Evolutionary conservation across 2,113 vertebrate species (phyloP), one percentile per base, ranked within the genome.

Genomic region (Corythoichthys haematopterus): DNA sequence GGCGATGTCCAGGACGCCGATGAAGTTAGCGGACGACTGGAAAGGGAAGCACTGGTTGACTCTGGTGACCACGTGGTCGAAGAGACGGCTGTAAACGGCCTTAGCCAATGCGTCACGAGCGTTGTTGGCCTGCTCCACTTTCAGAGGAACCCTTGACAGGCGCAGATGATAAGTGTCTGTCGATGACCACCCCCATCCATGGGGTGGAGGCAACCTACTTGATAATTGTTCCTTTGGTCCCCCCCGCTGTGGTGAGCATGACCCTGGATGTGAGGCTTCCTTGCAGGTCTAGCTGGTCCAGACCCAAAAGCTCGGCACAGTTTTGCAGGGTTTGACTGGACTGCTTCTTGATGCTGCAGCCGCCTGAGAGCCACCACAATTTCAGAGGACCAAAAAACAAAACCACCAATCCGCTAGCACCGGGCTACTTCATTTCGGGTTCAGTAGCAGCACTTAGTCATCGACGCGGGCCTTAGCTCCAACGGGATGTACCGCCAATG

Each of bases 1-100:
- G 62, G 97, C 97, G 78, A 99, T 99, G 87, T 99, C 97, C 83
- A 99, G 88, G 48, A 99, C 97, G 1, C 97, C 97, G 65, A 99
- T 99, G 88, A 98, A 99, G 90, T 88, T 96, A 61, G 92, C 87
- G 0, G 97, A 99, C 0, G 91, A 92, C 69, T 96, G 92, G 78
- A 98, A 99, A 46, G 97, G 97, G 83, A 99, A 99, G 83, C 97
- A 99, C 75, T 95, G 94, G 86, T 99, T 99, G 46, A 96, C 95
- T 43, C 97, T 85, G 81, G 95, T 97, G 35, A 99, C 97, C 75
- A 99, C 97, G 3, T 97, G 97, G 89, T 99, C 97, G 67, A 99
- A 99, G 16, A 99, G 94, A 2, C 93, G 94, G 80, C 97, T 97
- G 68, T 99, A 99, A 1, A 99, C 93, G 0, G 97, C 97, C 89